Conservation (phyloP, 2,113 vertebrate species). For the Gila orcuttii region DNA sequence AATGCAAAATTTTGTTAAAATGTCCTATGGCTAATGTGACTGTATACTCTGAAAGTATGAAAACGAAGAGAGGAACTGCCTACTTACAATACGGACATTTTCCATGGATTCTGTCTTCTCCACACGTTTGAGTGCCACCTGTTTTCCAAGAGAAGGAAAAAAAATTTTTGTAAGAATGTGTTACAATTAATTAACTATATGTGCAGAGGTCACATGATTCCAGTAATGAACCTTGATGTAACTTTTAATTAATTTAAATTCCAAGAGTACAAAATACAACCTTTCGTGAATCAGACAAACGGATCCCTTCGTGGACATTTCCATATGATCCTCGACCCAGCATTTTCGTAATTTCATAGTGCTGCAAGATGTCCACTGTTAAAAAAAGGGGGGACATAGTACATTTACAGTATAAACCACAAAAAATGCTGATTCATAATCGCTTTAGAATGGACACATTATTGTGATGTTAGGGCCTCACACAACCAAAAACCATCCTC, state of each 20-base stretch:
- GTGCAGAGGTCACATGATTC: not conserved
- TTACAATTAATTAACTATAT: not conserved
- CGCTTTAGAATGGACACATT: not conserved
- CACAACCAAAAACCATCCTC: not conserved
- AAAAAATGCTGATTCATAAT: not conserved
- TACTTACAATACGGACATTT: not conserved
- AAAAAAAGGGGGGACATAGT: not conserved
- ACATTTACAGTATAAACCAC: not conserved
- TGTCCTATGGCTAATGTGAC: no score
- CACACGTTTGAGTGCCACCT: not conserved
- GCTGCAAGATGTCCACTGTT: not conserved
- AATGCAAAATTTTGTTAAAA: no score
- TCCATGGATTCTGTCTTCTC: accelerated
- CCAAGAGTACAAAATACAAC: not conserved
- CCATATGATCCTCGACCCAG: not conserved
- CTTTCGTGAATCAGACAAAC: not conserved
- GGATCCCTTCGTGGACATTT: not conserved
- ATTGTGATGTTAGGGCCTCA: not conserved
- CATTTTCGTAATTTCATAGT: not conserved
- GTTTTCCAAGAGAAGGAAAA: not conserved
- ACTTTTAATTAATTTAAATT: no score
- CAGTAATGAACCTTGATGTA: no score
- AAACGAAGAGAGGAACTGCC: not conserved
- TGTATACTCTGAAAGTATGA: not conserved
- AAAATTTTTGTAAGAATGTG: not conserved